phyloP scores from a whole-genome alignment of 2,113 vertebrate species.

The Urocitellus parryii region DNA sequence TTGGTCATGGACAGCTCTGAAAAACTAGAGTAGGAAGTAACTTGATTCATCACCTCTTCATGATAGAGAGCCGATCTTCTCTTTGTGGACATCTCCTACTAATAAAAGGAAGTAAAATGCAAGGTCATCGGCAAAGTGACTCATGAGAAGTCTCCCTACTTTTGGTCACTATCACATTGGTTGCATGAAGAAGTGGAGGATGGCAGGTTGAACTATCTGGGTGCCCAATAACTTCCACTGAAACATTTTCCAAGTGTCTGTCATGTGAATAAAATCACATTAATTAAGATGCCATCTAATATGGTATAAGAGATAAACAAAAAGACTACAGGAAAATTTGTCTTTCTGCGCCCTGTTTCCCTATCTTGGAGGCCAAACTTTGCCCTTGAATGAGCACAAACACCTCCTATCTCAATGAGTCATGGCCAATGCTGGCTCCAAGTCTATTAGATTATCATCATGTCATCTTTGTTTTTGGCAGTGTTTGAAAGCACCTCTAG shows the following conservation, averaged over 20 bases:
- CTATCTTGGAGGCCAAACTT: conserved; percentile 55
- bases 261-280: conserved; percentile 40
- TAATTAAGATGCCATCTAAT: conserved; percentile 48
- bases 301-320: conserved; percentile 26
- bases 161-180: neutral
- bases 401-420: conserved; percentile 74
- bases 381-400: conserved; percentile 75
- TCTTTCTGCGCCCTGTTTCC: conserved; percentile 4
- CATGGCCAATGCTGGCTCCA: conserved; percentile 71
- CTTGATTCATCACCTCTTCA: neutral
- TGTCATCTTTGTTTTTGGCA: conserved; percentile 81
- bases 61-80: neutral
- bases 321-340: conserved; percentile 33
- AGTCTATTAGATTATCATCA: conserved; percentile 79
- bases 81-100: neutral
- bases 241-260: conserved; percentile 11
- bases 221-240: neutral
- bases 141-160: neutral
- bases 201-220: neutral
- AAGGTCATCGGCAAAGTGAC: neutral
- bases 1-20: neutral
- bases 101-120: neutral
- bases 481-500: conserved; percentile 73
- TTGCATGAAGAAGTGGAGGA: neutral
- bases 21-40: neutral